Conservation (phyloP, 2,113 vertebrate species). For the Tauraco erythrolophus region DNA sequence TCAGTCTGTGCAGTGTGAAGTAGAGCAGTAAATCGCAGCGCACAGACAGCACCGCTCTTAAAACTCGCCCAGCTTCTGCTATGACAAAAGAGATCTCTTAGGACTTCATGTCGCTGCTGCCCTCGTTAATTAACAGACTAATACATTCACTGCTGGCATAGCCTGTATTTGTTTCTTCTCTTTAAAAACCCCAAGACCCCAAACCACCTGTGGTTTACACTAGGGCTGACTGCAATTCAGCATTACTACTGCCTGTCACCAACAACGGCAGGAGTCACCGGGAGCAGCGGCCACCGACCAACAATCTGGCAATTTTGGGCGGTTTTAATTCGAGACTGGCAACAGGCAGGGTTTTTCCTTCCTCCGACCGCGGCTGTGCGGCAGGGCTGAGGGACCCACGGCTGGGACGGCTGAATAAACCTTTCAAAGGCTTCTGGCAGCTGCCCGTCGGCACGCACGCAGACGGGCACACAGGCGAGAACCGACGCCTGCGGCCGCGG, state of each 20-base stretch:
- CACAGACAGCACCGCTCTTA: background rate
- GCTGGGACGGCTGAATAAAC: background rate
- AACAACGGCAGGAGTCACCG: background rate
- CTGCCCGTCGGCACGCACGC: rapidly evolving
- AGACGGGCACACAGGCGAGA: background rate
- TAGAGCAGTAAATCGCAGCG: constrained; percentile 23
- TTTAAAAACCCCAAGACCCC: background rate
- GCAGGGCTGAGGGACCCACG: background rate
- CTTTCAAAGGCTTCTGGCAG: background rate
- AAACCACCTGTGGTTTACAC: too few species aligned
- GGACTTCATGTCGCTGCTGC: background rate
- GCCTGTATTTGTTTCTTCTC: background rate
- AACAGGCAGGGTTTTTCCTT: background rate
- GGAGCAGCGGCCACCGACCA: background rate
- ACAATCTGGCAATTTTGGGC: background rate
- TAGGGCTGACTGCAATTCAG: background rate
- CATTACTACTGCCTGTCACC: background rate
- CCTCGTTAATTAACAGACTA: background rate
- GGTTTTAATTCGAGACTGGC: background rate
- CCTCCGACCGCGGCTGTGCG: background rate
- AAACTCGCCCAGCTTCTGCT: background rate
- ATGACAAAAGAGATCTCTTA: background rate
- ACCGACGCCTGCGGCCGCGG: background rate
- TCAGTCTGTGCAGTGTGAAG: background rate
- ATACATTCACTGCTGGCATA: background rate